Evolutionary conservation across 2,113 vertebrate genomes (phyloP), one percentile per base, ranked within the genome.

Genomic region (Erinaceus europaeus): DNA sequence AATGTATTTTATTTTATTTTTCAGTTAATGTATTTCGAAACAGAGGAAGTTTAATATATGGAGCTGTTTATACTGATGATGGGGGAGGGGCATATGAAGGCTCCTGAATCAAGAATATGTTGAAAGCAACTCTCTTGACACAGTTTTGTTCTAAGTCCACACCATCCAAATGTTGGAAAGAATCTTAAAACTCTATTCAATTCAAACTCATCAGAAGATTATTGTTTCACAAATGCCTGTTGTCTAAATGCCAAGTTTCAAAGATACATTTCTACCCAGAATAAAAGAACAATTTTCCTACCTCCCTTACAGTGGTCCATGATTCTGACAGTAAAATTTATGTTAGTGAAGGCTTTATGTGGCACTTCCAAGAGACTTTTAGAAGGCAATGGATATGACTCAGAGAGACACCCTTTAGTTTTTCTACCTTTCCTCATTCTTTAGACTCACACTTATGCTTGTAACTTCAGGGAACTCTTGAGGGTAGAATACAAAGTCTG

Each of bases 11-110:
- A n/a, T n/a, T n/a, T n/a, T n/a, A n/a, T n/a, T n/a, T n/a, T n/a
- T n/a, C n/a, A n/a, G n/a, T n/a, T 2, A 53, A 84, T 84, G 23
- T 83, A 18, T 52, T 84, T 86, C n/a, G 64, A 77, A 91, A 50
- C 13, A 73, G 55, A 81, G 36, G 53, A 21, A 40, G 74, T 71
- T 64, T 64, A 69, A 81, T 50, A 13, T 18, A 71, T 4, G 17
- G 17, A 40, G 55, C 6, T 38, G 32, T 29, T 48, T 89, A 67
- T 12, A 79, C 7, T 65, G 13, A 61, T 76, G 21, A 18, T 64
- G 12, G 34, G 23, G 10, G 18, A 52, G 34, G 23, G 10, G 18
- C 52, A 57, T 15, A 55, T 80, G 34, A 85, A 21, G 21, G 21
- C 25, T 15, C 67, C 27, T 55, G 42, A 50, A 68, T 80, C 59